A percentile compares a stretch with the other conserved stretches of the same genome.
Conservation (phyloP, 2,113 vertebrate species). For the Pseudorectes ferrugineus region DNA sequence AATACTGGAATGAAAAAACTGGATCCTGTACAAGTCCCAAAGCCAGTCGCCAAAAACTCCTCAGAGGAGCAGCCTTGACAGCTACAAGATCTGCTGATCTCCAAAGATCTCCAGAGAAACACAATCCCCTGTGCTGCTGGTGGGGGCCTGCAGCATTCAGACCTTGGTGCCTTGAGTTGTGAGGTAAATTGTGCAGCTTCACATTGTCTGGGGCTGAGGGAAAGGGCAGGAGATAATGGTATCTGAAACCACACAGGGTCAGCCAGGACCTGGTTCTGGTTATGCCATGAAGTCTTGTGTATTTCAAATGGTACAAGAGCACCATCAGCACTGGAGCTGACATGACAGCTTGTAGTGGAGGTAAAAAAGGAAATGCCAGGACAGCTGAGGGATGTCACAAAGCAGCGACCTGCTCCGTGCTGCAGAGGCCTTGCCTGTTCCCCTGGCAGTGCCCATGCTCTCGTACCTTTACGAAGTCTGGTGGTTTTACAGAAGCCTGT, state of each 20-base stretch:
- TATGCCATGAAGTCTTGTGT: rapidly evolving
- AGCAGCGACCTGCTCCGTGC: rapidly evolving
- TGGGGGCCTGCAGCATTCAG: rapidly evolving
- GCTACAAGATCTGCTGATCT: background rate
- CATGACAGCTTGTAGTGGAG: rapidly evolving
- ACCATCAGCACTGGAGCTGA: rapidly evolving
- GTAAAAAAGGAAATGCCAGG: background rate
- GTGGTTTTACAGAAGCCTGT: background rate
- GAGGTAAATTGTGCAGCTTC: background rate
- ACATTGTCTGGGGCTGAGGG: rapidly evolving
- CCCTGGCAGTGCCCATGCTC: rapidly evolving
- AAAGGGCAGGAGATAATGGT: background rate
- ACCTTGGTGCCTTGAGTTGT: rapidly evolving
- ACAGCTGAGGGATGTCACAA: background rate
- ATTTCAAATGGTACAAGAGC: background rate
- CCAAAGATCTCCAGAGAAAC: background rate
- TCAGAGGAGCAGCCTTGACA: background rate
- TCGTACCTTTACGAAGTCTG: rapidly evolving
- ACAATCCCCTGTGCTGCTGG: rapidly evolving
- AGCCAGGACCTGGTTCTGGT: background rate
- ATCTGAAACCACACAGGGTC: rapidly evolving
- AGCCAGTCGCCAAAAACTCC: background rate
- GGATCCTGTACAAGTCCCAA: background rate
- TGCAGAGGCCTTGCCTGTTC: rapidly evolving
- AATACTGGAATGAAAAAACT: background rate